These are phyloP conservation scores for Lagodon rhomboides DNA, from an alignment of 2,797 vertebrate species.

Conservation along the genomic window DNA sequence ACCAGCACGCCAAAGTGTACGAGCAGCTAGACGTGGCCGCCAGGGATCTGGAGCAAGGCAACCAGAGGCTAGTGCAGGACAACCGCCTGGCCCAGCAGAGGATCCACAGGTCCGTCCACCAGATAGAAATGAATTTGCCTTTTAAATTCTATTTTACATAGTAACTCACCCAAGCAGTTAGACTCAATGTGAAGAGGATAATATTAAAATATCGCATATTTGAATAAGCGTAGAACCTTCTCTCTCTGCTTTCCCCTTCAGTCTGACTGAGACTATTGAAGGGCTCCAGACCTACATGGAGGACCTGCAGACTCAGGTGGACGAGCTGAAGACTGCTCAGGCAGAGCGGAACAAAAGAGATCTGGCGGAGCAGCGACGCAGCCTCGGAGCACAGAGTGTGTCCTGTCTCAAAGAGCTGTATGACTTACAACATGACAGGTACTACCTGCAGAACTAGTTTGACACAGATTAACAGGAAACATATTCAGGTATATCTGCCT, in stretches of 20 bases:
- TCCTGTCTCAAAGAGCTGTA: conserved; percentile 94
- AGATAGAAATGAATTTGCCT: background rate
- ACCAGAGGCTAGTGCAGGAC: conserved; percentile 91
- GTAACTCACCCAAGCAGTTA: background rate
- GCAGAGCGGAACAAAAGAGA: conserved; percentile 81
- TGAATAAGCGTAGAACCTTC: background rate
- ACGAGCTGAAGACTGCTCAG: conserved; percentile 87
- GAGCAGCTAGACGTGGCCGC: conserved; percentile 94
- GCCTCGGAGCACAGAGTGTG: conserved; percentile 88
- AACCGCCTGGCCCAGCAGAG: conserved; percentile 92
- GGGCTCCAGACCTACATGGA: conserved; percentile 91
- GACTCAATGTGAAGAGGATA: background rate
- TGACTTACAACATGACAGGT: conserved; percentile 90
- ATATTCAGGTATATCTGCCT: background rate
- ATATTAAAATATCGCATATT: background rate
- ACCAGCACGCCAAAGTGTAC: conserved; percentile 96
- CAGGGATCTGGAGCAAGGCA: conserved; percentile 92
- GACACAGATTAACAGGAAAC: background rate
- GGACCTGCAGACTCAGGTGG: conserved; percentile 91
- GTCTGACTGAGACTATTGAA: conserved; percentile 94
- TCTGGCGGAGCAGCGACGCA: conserved; percentile 83
- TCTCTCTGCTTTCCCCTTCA: conserved; percentile 56
- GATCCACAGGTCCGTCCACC: conserved; percentile 87
- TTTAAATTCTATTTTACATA: conserved; percentile 2
- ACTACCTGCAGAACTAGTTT: conserved; percentile 39